Conservation (phyloP, 2,888 invertebrate genomes). For the Crossocerus cetratus region DNA sequence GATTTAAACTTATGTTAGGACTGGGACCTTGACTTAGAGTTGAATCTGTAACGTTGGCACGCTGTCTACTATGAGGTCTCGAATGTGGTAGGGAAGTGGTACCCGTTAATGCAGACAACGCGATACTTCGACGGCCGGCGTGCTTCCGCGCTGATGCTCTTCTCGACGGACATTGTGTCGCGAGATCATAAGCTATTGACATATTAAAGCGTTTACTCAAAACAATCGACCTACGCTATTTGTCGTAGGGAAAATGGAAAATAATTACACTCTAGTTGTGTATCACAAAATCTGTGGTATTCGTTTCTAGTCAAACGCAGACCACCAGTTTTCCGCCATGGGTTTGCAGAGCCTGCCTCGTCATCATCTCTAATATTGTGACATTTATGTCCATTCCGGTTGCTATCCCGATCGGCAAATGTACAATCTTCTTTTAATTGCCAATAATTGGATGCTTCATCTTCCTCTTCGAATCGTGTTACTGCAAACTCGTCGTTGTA, state of each 20-base stretch:
- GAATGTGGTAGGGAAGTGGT: constrained; percentile 86
- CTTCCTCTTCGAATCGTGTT: constrained; percentile 68
- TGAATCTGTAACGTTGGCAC: constrained; percentile 52
- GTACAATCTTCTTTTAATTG: constrained; percentile 57
- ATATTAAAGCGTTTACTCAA: no score
- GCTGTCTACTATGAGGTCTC: constrained; percentile 77
- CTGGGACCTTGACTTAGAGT: constrained; percentile 60
- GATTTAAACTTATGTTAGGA: constrained; percentile 66
- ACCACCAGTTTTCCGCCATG: constrained; percentile 74
- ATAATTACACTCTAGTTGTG: constrained; percentile 86
- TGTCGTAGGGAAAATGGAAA: background rate
- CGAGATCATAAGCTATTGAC: constrained; percentile 86
- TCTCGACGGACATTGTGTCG: constrained; percentile 87
- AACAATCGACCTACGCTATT: no score
- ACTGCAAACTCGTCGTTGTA: constrained; percentile 67
- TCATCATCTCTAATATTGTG: constrained; percentile 67
- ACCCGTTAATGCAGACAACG: constrained; percentile 77
- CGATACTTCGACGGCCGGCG: constrained; percentile 82
- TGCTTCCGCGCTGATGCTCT: constrained; percentile 84
- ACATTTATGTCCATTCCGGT: constrained; percentile 40
- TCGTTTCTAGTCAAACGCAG: constrained; percentile 83
- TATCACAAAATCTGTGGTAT: constrained; percentile 88
- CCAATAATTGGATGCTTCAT: constrained; percentile 64
- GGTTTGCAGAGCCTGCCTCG: constrained; percentile 71
- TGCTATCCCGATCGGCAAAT: constrained; percentile 40